Evolutionary conservation across 1,140 invertebrate species (phyloP), one percentile per base, ranked within the genome.

Genomic region (Eciton burchellii): DNA sequence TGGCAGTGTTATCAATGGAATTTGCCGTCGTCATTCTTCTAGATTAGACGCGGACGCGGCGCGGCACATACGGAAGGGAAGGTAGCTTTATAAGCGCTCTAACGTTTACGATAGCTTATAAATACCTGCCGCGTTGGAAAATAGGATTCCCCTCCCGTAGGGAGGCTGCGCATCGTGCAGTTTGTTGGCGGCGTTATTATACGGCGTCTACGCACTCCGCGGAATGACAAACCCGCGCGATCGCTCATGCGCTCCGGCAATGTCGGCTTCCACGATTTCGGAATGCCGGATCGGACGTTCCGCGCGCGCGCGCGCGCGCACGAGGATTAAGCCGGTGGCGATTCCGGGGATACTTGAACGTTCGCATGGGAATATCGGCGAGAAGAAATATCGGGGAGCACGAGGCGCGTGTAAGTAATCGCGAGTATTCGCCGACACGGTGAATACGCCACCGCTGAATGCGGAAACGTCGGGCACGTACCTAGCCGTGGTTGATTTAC

Each of bases 381-480:
- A 16, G 24, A 11, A 63, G 26, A 57, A 35, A 21, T 26, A 84
- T 11, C 21, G 43, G 49, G 66, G 12, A 84, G 47, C 49, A 52
- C 21, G 52, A 57, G 60, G 54, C 56, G 47, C 57, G 63, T 60
- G 41, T 73, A 84, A 77, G 82, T 85, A 85, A 85, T 81, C 74
- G 84, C 66, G 68, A 85, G 84, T 85, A 84, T 84, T 68, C 81
- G 83, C 84, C 66, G 73, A 79, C 49, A 68, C 73, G 74, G n/a
- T n/a, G n/a, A n/a, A n/a, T n/a, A n/a, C n/a, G n/a, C n/a, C n/a
- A n/a, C n/a, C n/a, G n/a, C 74, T 29, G 60, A 76, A 82, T 72
- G 62, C 62, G 77, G 84, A 85, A 86, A 85, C 29, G 26, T 21
- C 41, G 54, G 16, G 11, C 63, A 41, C 43, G n/a, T 21, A 65